Conservation (phyloP, 2,888 invertebrate genomes). For the Nesidiocoris tenuis region DNA sequence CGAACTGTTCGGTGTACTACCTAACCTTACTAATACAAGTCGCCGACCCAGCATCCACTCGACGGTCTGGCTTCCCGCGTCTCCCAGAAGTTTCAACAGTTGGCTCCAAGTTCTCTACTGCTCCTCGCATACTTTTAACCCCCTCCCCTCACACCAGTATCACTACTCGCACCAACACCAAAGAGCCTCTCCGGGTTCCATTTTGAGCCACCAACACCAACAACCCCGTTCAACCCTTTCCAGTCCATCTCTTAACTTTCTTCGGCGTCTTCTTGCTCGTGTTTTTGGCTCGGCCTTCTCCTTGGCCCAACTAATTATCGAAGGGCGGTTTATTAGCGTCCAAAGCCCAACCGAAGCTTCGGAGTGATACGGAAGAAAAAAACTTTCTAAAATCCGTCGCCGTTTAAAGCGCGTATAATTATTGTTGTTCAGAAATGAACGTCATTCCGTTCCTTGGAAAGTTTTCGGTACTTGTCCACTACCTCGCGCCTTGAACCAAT, state of each 20-base stretch:
- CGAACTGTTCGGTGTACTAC: background rate
- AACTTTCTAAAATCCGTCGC: background rate
- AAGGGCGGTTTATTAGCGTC: background rate
- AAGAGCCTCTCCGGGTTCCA: background rate
- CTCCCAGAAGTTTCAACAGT: slow-evolving; percentile 35
- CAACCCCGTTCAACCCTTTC: background rate
- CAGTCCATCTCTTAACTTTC: background rate
- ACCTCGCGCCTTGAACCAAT: background rate
- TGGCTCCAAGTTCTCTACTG: slow-evolving; percentile 32
- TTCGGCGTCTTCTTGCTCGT: background rate
- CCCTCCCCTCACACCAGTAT: background rate
- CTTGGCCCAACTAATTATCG: slow-evolving; percentile 28
- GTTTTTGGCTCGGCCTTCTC: background rate
- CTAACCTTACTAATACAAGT: background rate
- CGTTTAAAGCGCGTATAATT: background rate
- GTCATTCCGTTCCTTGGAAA: background rate
- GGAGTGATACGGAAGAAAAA: background rate
- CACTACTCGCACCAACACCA: background rate
- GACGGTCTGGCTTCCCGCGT: background rate
- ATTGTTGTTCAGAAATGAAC: background rate
- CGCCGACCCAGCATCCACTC: background rate
- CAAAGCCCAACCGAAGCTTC: background rate
- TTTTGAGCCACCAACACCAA: no score
- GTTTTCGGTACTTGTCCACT: background rate
- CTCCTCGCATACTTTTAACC: slow-evolving; percentile 34